A percentile compares a stretch with the other conserved stretches of the same genome.
These are phyloP conservation scores for Eupithecia tripunctaria DNA, from an alignment of 2,888 invertebrate species.

Conservation along the genomic window DNA sequence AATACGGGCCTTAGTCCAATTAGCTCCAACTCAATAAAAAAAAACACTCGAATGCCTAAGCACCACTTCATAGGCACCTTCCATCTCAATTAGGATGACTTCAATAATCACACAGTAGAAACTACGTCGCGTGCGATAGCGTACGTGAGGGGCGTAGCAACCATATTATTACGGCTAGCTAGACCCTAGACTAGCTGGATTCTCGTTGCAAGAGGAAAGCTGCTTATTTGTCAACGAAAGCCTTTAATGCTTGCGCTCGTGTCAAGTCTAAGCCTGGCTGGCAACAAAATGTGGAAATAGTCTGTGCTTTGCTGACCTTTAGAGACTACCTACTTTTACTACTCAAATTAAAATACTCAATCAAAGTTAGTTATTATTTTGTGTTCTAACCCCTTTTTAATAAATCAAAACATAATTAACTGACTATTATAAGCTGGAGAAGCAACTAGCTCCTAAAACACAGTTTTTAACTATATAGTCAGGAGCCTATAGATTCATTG, in stretches of 20 bases:
- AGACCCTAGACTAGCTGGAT: background rate
- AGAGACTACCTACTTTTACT: no score
- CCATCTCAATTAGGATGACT: slow-evolving; percentile 11
- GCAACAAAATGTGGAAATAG: background rate
- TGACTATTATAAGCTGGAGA: no score
- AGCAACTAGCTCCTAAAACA: no score
- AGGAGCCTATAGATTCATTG: no score
- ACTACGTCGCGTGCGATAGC: slow-evolving; percentile 22
- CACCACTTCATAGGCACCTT: slow-evolving; percentile 7
- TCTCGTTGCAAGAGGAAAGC: background rate
- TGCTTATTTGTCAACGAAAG: background rate
- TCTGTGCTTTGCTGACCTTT: no score
- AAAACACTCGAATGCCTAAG: background rate
- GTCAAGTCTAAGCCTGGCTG: background rate
- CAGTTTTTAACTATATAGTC: no score
- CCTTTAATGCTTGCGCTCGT: background rate
- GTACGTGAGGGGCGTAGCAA: slow-evolving; percentile 26
- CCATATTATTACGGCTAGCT: background rate
- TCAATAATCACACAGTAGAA: slow-evolving; percentile 15
- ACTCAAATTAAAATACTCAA: no score
- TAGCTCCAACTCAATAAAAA: background rate
- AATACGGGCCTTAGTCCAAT: background rate
- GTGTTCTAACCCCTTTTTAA: no score
- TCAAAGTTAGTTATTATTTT: no score
- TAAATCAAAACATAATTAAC: no score